Evolutionary conservation across 2,888 invertebrate species (phyloP).

Genomic region (Caenorhabditis sinica): DNA sequence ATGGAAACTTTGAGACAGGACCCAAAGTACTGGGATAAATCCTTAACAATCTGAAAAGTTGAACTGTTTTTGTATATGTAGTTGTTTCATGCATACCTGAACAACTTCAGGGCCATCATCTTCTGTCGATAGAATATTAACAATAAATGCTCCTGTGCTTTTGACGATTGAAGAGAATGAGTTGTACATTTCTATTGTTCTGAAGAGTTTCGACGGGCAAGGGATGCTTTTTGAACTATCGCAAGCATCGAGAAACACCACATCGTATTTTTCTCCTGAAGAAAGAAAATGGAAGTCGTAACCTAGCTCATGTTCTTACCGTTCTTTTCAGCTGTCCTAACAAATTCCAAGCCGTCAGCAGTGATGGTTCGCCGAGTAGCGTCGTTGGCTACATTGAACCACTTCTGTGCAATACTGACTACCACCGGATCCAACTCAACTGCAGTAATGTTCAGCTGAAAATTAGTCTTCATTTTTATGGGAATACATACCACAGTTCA

Average conservation of each 20-base stretch:
- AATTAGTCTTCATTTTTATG: neutral
- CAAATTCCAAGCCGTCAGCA: conserved; percentile 76
- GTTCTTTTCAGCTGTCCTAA: conserved; percentile 65
- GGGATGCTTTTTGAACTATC: conserved; percentile 71
- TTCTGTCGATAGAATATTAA: conserved; percentile 65
- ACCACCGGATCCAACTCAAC: conserved; percentile 78
- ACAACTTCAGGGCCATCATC: conserved; percentile 27
- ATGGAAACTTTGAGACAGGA: conserved; percentile 66
- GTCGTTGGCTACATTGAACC: conserved; percentile 78
- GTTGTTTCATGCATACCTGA: conserved; percentile 6
- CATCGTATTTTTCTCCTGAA: conserved; percentile 74
- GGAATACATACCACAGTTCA: neutral
- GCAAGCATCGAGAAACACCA: conserved; percentile 80
- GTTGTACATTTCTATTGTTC: conserved; percentile 48
- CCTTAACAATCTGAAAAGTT: conserved; percentile 53
- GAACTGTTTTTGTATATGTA: no score
- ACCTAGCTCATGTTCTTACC: conserved; percentile 42
- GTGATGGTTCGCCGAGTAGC: conserved; percentile 68
- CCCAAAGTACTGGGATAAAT: conserved; percentile 54
- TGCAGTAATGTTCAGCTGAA: conserved; percentile 79
- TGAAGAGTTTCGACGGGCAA: conserved; percentile 76
- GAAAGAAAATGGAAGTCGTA: neutral
- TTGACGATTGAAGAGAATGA: conserved; percentile 58
- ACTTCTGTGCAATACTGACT: conserved; percentile 74
- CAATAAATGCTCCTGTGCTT: conserved; percentile 58